Percentiles rank a stretch among this genome's conserved stretches.
Evolutionary conservation across 23 tunicate genomes (phyloP).

Genomic region (Ascidia mentula): DNA sequence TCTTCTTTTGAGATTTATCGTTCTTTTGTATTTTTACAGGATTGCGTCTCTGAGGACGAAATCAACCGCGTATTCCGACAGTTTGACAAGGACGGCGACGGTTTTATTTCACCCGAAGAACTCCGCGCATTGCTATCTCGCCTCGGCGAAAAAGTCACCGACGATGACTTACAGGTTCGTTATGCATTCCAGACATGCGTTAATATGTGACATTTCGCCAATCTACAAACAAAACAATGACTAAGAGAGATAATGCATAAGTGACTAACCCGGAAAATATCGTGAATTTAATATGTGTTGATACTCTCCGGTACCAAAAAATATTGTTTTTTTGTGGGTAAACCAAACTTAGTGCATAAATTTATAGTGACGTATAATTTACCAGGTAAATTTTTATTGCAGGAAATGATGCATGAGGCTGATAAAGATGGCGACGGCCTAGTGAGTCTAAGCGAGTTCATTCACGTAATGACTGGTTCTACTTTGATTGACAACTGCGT

Average conservation of each 20-base stretch:
- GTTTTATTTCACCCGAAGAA: conserved; percentile 62
- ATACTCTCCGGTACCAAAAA: too few relatives aligned
- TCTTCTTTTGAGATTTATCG: too few relatives aligned
- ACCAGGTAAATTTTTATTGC: conserved; percentile 10
- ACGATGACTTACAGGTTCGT: conserved; percentile 51
- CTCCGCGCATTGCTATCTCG: conserved; percentile 33
- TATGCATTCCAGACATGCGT: too few relatives aligned
- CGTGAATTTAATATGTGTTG: too few relatives aligned
- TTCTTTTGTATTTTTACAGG: conserved; percentile 29
- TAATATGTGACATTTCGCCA: too few relatives aligned
- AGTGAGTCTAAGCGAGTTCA: conserved; percentile 60
- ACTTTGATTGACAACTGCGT: not conserved
- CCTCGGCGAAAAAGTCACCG: conserved; percentile 64
- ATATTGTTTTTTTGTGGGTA: too few relatives aligned
- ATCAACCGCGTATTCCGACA: conserved; percentile 39
- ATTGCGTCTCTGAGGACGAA: conserved; percentile 64
- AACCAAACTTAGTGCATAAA: too few relatives aligned
- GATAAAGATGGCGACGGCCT: conserved; percentile 69
- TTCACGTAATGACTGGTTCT: conserved; percentile 44
- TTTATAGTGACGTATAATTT: too few relatives aligned
- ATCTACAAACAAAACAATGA: not conserved
- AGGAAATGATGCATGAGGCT: conserved; percentile 74
- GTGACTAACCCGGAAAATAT: too few relatives aligned
- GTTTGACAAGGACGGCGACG: conserved; percentile 77
- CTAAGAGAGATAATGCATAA: too few relatives aligned